Base-by-base conservation (phyloP, 2,113 vertebrate species). In the Cyanoramphus novaezelandiae region DNA sequence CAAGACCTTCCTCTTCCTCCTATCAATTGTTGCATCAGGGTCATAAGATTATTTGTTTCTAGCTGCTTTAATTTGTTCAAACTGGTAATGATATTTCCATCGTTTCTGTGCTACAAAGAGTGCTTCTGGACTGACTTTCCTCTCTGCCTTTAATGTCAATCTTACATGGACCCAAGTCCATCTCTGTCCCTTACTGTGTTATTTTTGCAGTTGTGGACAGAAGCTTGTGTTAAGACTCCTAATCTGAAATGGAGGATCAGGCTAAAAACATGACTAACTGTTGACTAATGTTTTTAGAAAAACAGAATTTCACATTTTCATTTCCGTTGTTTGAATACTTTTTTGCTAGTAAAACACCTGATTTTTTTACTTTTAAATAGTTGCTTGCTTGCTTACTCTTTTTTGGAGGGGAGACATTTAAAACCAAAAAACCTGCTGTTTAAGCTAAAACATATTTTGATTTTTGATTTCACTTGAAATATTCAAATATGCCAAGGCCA, bases 161-260 rank as follows among this genome's bases (percentile, higher is more conserved):
- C 6, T 0, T 28, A 7, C 1, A 33, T 0, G 0, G 23, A 41
- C 11, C 12, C 11, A 64, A 76, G 13, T 6, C 19, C 6, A 11
- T 14, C 5, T 23, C 15, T 78, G 6, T 7, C 4, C 4, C 8
- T 6, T 65, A 4, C 10, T 37, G 7, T 25, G 9, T 64, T 17
- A 33, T 13, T 65, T 89, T 86, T 75, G 65, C n/a, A 59, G 3
- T 7, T 82, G 7, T 19, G 18, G 13, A 19, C 10, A 89, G 50
- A 93, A 90, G 39, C 3, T 4, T 27, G 7, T 29, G 18, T 24
- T 71, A 46, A 50, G 78, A 62, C 3, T 50, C 17, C 7, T 57
- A 35, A 52, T 17, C 6, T 50, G 28, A 46, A 69, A 44, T 8
- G 10, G 10, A 76, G 31, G 4, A 44, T 69, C 13, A 52, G 2